phyloP scores from a whole-genome alignment of 2,113 vertebrate genomes.

The Callospermophilus lateralis region DNA sequence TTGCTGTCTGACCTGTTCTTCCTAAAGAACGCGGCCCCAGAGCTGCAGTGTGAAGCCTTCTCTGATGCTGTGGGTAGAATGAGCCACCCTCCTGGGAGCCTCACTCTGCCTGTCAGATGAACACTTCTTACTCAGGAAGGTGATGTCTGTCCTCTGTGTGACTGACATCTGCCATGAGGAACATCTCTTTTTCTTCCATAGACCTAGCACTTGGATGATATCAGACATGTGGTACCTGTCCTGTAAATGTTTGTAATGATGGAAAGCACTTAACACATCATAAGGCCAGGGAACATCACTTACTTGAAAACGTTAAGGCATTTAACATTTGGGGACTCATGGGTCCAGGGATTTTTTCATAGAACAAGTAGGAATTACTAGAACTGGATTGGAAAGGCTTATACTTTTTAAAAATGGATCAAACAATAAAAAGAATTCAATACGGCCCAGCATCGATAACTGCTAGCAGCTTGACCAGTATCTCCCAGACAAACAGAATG shows the following conservation, averaged over 20 bases:
- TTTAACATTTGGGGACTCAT: not conserved
- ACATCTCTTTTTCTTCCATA: not conserved
- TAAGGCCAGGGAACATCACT: fast-evolving
- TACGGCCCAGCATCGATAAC: fast-evolving
- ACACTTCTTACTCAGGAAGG: not conserved
- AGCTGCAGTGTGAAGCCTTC: not conserved
- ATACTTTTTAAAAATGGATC: not conserved
- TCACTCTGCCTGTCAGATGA: not conserved
- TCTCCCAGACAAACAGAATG: not conserved
- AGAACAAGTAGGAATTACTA: not conserved
- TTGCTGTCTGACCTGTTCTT: not conserved
- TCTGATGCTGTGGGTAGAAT: no score
- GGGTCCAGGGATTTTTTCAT: not conserved
- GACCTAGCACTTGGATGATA: not conserved
- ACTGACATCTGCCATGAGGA: fast-evolving
- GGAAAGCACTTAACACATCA: fast-evolving
- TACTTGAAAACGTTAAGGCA: not conserved
- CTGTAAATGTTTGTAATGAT: not conserved
- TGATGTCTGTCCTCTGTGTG: not conserved
- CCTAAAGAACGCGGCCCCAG: not conserved
- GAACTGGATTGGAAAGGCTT: not conserved
- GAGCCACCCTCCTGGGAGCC: not conserved
- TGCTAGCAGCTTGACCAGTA: fast-evolving
- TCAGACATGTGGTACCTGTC: fast-evolving
- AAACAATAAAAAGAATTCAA: not conserved